Evolutionary conservation across 2,113 vertebrate species (phyloP).

Genomic region (Heliornis fulica): DNA sequence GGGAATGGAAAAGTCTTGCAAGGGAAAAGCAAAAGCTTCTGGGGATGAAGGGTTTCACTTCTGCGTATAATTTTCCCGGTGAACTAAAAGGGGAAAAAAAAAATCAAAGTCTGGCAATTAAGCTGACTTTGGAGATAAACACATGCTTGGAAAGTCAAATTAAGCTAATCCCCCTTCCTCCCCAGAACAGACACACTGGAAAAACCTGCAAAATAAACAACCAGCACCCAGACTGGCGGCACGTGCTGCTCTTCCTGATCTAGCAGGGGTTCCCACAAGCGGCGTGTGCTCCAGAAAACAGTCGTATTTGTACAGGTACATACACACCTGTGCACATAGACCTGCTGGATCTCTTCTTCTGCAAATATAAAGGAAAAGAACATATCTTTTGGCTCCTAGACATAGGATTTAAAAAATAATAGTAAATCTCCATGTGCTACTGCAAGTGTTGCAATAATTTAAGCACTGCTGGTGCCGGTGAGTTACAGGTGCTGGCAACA

Average conservation of each 20-base stretch:
- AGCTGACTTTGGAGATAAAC: not conserved
- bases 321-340: accelerated
- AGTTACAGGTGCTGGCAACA: not conserved
- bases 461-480: not conserved
- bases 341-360: not conserved
- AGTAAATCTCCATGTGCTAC: accelerated
- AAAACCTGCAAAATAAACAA: not conserved
- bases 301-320: not conserved
- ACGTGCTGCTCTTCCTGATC: not conserved
- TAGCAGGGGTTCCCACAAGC: not conserved
- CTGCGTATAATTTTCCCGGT: not conserved
- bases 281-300: not conserved
- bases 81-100: not conserved
- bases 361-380: not conserved
- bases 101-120: not conserved
- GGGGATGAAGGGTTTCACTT: not conserved
- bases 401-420: not conserved
- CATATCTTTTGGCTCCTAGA: not conserved
- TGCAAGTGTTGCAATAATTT: not conserved
- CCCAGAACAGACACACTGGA: accelerated
- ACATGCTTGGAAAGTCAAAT: not conserved
- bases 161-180: not conserved
- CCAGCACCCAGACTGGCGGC: not conserved
- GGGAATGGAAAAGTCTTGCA: not conserved
- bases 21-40: not conserved